Percentiles rank a stretch among this genome's conserved stretches.
Evolutionary conservation across 2,888 invertebrate species (phyloP).

Genomic region (Pheosia tremula): DNA sequence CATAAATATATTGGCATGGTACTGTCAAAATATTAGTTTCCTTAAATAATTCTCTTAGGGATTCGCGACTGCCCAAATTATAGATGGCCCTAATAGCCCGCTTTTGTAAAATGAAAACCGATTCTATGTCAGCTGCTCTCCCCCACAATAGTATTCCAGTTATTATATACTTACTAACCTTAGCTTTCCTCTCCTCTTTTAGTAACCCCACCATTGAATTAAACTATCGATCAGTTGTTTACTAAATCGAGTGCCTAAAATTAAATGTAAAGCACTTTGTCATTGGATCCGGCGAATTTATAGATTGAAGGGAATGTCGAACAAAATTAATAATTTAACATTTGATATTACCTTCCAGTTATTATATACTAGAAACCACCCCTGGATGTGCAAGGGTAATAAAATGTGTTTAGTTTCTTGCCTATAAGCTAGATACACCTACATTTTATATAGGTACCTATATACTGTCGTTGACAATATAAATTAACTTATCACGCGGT

Average conservation of each 20-base stretch:
- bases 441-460: neutral
- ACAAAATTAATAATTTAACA: slow-evolving; percentile 17
- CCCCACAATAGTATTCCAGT: too few relatives aligned
- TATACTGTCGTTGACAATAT: neutral
- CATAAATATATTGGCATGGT: too few relatives aligned
- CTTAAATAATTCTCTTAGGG: too few relatives aligned
- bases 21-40: too few relatives aligned
- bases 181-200: slow-evolving; percentile 12
- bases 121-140: too few relatives aligned
- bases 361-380: neutral
- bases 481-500: slow-evolving; percentile 31
- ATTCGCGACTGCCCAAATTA: too few relatives aligned
- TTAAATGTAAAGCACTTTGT: slow-evolving; percentile 20
- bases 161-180: slow-evolving; percentile 17
- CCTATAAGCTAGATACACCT: too few relatives aligned
- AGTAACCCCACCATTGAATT: slow-evolving; percentile 8
- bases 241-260: slow-evolving; percentile 17
- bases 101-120: too few relatives aligned
- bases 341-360: slow-evolving; percentile 18
- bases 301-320: slow-evolving; percentile 10
- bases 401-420: too few relatives aligned
- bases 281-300: slow-evolving; percentile 22
- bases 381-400: too few relatives aligned
- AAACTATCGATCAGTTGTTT: slow-evolving; percentile 25
- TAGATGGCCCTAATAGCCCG: too few relatives aligned